Percentiles rank a stretch among this genome's conserved stretches.
phyloP scores from a whole-genome alignment of 1,140 invertebrate species.

The Drosophila grimshawi region DNA sequence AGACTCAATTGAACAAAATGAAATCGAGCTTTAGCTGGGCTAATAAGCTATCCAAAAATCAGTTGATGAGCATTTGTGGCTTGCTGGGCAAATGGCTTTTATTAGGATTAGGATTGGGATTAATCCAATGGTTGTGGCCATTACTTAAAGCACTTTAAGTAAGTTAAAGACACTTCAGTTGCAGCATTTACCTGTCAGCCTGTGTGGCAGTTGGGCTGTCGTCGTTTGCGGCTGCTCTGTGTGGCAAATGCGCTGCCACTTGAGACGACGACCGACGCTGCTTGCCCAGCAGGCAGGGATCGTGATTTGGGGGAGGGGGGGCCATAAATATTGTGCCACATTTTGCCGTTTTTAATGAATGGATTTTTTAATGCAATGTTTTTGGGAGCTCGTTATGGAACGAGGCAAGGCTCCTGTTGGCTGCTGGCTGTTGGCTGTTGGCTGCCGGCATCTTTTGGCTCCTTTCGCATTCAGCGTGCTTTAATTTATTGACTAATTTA shows the following conservation, averaged over 20 bases:
- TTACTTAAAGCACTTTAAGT: slow-evolving; percentile 13
- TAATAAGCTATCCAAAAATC: not conserved
- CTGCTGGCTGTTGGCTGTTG: not conserved
- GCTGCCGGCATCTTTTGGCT: not conserved
- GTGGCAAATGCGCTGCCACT: slow-evolving; percentile 43
- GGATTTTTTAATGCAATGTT: slow-evolving; percentile 82
- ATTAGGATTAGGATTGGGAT: not conserved
- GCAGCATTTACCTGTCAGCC: slow-evolving; percentile 24
- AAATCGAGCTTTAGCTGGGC: not conserved
- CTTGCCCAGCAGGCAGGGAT: not conserved
- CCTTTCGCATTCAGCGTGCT: slow-evolving; percentile 20
- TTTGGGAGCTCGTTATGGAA: slow-evolving; percentile 64
- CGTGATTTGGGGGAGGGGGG: no score
- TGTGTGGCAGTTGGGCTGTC: slow-evolving; percentile 19
- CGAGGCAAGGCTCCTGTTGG: slow-evolving; percentile 14
- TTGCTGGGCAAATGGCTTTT: not conserved
- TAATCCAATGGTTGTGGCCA: not conserved
- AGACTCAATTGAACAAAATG: no score
- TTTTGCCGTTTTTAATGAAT: slow-evolving; percentile 81
- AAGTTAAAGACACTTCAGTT: slow-evolving; percentile 16
- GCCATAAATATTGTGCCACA: slow-evolving; percentile 76
- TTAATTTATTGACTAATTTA: slow-evolving; percentile 82
- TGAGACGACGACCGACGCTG: slow-evolving; percentile 38
- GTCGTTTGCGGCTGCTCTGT: slow-evolving; percentile 25
- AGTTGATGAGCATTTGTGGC: no score